Evolutionary conservation across 2,888 invertebrate species (phyloP).

Genomic region (Petrolisthes cinctipes): DNA sequence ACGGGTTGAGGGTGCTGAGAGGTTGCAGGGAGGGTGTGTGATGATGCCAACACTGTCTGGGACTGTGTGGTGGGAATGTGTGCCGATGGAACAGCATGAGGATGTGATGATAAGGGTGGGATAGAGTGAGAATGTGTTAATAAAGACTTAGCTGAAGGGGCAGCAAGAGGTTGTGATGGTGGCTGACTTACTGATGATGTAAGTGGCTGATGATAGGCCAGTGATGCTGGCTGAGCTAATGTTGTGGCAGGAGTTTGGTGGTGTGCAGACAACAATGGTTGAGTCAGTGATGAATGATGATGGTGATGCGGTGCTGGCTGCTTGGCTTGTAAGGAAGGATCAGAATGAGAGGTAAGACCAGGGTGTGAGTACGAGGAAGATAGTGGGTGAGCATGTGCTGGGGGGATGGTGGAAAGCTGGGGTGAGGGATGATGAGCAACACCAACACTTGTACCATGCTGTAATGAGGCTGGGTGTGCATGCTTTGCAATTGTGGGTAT

Average conservation of each 20-base stretch:
- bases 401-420: conserved; percentile 2
- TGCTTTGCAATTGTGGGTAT: not conserved
- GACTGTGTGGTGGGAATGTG: conserved; percentile 10
- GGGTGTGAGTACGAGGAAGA: conserved; percentile 18
- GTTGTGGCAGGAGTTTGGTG: not conserved
- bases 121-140: not conserved
- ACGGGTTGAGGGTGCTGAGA: not conserved
- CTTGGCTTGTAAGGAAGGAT: not conserved
- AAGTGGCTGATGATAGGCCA: conserved; percentile 14
- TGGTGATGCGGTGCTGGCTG: not conserved
- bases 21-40: conserved; percentile 25
- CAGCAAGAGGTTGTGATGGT: conserved; percentile 26
- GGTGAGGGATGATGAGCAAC: conserved; percentile 17
- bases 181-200: conserved; percentile 14
- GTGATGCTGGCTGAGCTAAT: conserved; percentile 10
- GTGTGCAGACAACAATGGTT: conserved; percentile 1
- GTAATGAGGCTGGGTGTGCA: not conserved
- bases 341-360: conserved; percentile 14
- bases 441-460: not conserved
- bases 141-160: not conserved
- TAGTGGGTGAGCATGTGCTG: conserved; percentile 15
- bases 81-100: conserved; percentile 2
- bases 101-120: conserved; percentile 20
- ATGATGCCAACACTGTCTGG: conserved; percentile 24
- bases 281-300: not conserved